A percentile compares a stretch with the other conserved stretches of the same genome.
Evolutionary conservation across 1,140 invertebrate species (phyloP).

Genomic region (Octopus sinensis): DNA sequence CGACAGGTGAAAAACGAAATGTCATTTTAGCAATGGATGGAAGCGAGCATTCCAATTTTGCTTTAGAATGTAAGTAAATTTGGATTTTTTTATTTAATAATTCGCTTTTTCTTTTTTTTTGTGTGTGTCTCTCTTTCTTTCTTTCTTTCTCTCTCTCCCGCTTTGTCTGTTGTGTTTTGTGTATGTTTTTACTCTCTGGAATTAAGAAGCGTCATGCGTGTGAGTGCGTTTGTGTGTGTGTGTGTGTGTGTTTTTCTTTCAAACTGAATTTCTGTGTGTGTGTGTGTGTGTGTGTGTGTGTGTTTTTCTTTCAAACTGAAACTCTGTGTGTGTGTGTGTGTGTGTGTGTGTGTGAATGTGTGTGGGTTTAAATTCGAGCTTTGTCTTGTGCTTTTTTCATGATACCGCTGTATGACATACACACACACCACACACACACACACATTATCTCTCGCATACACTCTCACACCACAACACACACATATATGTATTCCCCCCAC

Average conservation of each 20-base stretch:
- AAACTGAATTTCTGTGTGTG: too few species aligned
- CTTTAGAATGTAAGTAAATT: conserved; percentile 39
- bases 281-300: too few species aligned
- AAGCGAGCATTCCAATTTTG: conserved; percentile 36
- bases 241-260: too few species aligned
- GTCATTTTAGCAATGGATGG: conserved; percentile 42
- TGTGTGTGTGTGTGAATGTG: not conserved
- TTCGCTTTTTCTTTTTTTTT: not conserved
- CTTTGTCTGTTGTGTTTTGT: too few species aligned
- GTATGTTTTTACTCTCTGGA: not conserved
- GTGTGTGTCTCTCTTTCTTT: not conserved
- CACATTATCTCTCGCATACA: not conserved
- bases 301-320: not conserved
- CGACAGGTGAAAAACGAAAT: conserved; percentile 16
- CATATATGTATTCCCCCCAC: not conserved
- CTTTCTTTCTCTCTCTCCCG: too few species aligned
- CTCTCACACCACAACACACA: not conserved
- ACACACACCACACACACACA: too few species aligned
- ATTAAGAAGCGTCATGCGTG: too few species aligned
- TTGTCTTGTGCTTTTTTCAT: too few species aligned
- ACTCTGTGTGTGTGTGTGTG: not conserved
- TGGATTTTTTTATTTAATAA: not conserved
- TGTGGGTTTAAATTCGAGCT: too few species aligned
- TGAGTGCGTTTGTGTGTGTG: too few species aligned
- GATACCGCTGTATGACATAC: too few species aligned